Evolutionary conservation across 1,140 invertebrate genomes (phyloP).

Genomic region (Philotrypesis tridentata): DNA sequence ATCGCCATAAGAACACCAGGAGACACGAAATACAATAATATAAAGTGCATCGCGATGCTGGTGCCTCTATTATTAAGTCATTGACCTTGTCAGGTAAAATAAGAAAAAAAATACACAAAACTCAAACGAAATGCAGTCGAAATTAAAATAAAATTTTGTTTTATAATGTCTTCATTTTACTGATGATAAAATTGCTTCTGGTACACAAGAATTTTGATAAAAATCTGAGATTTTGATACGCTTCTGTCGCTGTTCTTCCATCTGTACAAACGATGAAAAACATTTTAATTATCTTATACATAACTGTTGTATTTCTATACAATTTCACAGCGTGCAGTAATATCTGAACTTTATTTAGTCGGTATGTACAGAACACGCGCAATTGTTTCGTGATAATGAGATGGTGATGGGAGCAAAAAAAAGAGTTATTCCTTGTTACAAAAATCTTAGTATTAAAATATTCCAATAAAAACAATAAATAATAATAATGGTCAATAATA

Average conservation of each 20-base stretch:
- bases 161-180: neutral
- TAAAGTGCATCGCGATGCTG: slow-evolving; percentile 39
- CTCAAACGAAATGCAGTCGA: neutral
- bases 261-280: slow-evolving; percentile 5
- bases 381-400: neutral
- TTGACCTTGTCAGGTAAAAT: slow-evolving; percentile 22
- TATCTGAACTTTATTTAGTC: slow-evolving; percentile 31
- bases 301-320: neutral
- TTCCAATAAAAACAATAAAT: slow-evolving; percentile 75
- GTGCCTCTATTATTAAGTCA: slow-evolving; percentile 39
- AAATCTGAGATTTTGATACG: neutral
- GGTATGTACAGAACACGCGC: neutral
- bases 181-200: slow-evolving; percentile 12
- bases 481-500: slow-evolving; percentile 72
- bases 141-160: neutral
- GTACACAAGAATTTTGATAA: slow-evolving; percentile 23
- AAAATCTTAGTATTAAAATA: slow-evolving; percentile 75
- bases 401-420: slow-evolving; percentile 39
- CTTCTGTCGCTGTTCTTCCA: neutral
- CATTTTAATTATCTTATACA: neutral
- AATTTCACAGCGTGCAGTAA: neutral
- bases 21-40: neutral
- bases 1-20: slow-evolving; percentile 11
- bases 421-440: slow-evolving; percentile 66
- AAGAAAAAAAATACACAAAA: neutral